These are phyloP conservation scores for Pardalotus punctatus DNA, from an alignment of 2,113 vertebrate species.

Conservation along the genomic window DNA sequence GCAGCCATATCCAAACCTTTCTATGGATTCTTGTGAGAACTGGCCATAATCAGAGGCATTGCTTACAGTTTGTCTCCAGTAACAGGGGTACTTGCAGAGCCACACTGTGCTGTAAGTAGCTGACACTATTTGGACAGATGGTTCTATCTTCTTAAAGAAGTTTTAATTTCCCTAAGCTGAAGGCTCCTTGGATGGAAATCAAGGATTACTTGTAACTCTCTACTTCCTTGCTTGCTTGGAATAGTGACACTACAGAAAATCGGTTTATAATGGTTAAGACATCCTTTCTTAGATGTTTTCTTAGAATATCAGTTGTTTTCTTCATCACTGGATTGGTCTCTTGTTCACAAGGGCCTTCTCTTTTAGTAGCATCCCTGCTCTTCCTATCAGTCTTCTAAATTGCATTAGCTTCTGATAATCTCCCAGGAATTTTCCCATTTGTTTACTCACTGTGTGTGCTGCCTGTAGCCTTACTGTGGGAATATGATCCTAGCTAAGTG, in stretches of 20 bases:
- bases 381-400: neutral
- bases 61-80: neutral
- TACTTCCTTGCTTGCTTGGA: slow-evolving; percentile 21
- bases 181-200: slow-evolving; percentile 32
- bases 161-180: slow-evolving; percentile 42
- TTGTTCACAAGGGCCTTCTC: neutral
- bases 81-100: neutral
- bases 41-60: neutral
- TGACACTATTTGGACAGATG: slow-evolving; percentile 39
- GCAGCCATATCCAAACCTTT: neutral
- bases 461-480: neutral
- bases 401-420: neutral
- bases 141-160: slow-evolving; percentile 41
- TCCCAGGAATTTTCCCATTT: neutral
- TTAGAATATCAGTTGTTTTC: neutral
- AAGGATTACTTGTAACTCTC: slow-evolving; percentile 41
- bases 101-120: neutral
- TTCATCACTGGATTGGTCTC: neutral
- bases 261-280: neutral
- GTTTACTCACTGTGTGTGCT: neutral
- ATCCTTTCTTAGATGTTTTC: neutral
- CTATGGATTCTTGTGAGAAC: neutral
- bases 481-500: neutral
- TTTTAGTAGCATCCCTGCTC: neutral
- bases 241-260: slow-evolving; percentile 32